phyloP scores from a whole-genome alignment of 64 coral and sea anemone genomes.

The Stylophora pistillata region DNA sequence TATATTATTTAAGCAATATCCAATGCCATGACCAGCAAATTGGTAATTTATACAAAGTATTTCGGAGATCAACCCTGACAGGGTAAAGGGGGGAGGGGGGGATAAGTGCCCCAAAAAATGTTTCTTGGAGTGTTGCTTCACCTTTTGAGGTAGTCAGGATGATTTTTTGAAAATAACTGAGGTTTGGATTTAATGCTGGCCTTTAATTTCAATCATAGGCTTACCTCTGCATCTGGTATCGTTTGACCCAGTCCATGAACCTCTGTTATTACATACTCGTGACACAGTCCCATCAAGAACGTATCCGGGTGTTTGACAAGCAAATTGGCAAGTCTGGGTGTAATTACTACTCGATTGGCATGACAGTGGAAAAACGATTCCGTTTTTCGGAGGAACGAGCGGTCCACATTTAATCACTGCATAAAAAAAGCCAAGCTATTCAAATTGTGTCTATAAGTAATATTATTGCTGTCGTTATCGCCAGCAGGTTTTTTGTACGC shows the following conservation, averaged over 20 bases:
- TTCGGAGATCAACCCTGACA: too few relatives aligned
- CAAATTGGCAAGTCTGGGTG: conserved; percentile 2
- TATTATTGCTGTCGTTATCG: not conserved
- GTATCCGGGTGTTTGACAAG: conserved; percentile 8
- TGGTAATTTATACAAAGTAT: too few relatives aligned
- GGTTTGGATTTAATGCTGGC: not conserved
- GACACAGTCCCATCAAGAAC: not conserved
- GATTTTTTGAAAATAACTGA: not conserved
- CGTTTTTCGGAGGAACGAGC: not conserved
- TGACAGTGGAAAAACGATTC: not conserved
- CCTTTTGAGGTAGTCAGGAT: not conserved
- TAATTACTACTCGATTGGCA: not conserved
- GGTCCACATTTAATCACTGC: conserved; percentile 23
- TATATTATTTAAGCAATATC: too few relatives aligned
- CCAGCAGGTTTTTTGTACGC: not conserved
- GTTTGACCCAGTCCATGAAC: conserved; percentile 29
- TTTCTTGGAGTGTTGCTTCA: not conserved
- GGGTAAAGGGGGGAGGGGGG: not conserved
- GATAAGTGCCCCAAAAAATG: not conserved
- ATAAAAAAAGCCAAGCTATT: not conserved
- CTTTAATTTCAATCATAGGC: not conserved
- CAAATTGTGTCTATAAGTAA: not conserved
- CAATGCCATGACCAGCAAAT: too few relatives aligned
- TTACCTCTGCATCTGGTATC: conserved; percentile 27
- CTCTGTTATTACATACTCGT: conserved; percentile 2